phyloP scores from a whole-genome alignment of 2,888 invertebrate genomes.

The Callimorpha dominula region DNA sequence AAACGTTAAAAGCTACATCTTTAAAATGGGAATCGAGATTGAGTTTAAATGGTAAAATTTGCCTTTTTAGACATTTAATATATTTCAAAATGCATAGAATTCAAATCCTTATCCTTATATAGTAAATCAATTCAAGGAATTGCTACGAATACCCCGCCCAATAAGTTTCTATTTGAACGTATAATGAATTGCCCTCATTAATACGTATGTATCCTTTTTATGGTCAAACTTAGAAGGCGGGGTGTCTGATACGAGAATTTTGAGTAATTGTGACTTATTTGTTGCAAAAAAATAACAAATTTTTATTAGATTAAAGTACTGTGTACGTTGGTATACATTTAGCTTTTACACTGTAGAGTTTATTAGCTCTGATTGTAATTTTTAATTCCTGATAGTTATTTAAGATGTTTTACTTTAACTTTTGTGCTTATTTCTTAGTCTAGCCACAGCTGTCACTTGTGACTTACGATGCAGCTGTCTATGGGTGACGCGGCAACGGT shows the following conservation, averaged over 20 bases:
- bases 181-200: slow-evolving; percentile 48
- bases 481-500: too few species aligned
- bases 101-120: slow-evolving; percentile 17
- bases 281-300: slow-evolving; percentile 8
- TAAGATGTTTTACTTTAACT: too few species aligned
- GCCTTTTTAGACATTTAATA: neutral
- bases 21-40: neutral
- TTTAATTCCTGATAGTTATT: too few species aligned
- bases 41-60: slow-evolving; percentile 8
- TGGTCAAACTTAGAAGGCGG: slow-evolving; percentile 38
- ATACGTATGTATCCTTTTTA: slow-evolving; percentile 32
- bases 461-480: too few species aligned
- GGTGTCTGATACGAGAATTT: slow-evolving; percentile 39
- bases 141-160: slow-evolving; percentile 35
- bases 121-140: slow-evolving; percentile 21
- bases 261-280: slow-evolving; percentile 34
- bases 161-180: slow-evolving; percentile 36
- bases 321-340: too few species aligned
- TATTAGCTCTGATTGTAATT: too few species aligned
- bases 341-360: too few species aligned
- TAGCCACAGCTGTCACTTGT: too few species aligned
- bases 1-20: neutral
- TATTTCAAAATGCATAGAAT: slow-evolving; percentile 13
- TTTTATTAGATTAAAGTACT: too few species aligned
- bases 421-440: too few species aligned